Conservation (phyloP, 2,888 invertebrate genomes). For the Eupeodes latifasciatus region DNA sequence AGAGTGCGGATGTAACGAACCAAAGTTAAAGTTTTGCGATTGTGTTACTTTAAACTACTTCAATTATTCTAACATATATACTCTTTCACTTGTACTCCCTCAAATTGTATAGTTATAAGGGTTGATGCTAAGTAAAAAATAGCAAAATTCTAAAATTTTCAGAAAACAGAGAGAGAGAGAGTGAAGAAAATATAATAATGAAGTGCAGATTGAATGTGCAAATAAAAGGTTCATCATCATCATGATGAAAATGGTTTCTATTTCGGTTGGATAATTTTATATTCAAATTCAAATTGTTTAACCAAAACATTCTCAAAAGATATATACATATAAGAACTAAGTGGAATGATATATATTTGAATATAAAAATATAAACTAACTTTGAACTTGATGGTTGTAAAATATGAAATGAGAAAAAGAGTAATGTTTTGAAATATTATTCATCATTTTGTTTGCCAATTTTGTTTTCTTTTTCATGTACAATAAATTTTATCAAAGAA, state of each 20-base stretch:
- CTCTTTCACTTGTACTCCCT: not conserved
- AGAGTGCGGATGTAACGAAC: slow-evolving; percentile 31
- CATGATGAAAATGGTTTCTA: not conserved
- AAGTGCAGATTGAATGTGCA: slow-evolving; percentile 4
- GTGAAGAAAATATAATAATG: not conserved
- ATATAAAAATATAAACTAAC: too few species aligned
- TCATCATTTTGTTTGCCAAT: too few species aligned
- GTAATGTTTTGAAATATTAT: too few species aligned
- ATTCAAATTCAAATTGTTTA: slow-evolving; percentile 1
- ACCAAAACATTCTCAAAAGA: not conserved
- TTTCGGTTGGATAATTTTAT: slow-evolving; percentile 21
- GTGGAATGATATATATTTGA: not conserved
- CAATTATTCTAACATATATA: slow-evolving; percentile 24
- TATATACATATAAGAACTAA: not conserved
- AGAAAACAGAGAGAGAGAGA: not conserved
- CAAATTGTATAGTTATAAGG: not conserved
- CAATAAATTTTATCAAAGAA: too few species aligned
- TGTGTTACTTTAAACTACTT: slow-evolving; percentile 21
- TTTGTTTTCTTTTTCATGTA: too few species aligned
- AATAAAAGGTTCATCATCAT: not conserved
- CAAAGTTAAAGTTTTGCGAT: not conserved
- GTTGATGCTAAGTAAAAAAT: not conserved
- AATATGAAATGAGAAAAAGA: too few species aligned
- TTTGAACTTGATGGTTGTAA: too few species aligned
- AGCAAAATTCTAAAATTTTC: not conserved